Percentiles rank a stretch among this genome's conserved stretches.
Conservation (phyloP, 2,888 invertebrate species). For the Dynastes maya region DNA sequence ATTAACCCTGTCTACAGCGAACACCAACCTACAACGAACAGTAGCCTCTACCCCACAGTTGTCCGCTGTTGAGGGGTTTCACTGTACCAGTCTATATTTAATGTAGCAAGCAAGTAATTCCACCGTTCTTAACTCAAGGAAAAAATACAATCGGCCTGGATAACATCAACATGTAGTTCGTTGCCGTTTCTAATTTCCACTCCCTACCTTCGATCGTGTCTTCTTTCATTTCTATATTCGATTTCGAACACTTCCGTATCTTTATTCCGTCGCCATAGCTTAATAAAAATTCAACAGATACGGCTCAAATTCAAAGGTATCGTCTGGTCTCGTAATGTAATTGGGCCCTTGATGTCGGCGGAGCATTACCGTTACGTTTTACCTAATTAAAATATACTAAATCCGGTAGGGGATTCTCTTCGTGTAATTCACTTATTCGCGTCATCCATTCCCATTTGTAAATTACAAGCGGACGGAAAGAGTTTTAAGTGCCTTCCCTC, state of each 20-base stretch:
- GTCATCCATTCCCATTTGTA: slow-evolving; percentile 51
- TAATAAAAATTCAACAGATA: slow-evolving; percentile 48
- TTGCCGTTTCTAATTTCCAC: no score
- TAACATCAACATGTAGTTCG: no score
- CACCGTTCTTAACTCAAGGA: no score
- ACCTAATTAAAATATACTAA: slow-evolving; percentile 52
- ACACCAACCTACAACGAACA: no score
- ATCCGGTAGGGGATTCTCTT: slow-evolving; percentile 47
- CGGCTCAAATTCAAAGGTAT: slow-evolving; percentile 40
- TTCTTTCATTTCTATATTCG: background rate
- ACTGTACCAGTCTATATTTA: no score
- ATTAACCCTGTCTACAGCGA: no score
- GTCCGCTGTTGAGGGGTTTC: no score
- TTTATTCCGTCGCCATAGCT: slow-evolving; percentile 15
- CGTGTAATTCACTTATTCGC: slow-evolving; percentile 51
- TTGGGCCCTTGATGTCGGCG: slow-evolving; percentile 49
- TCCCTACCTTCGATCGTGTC: no score
- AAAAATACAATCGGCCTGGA: no score
- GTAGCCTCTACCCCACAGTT: no score
- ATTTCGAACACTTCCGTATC: background rate
- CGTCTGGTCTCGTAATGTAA: slow-evolving; percentile 48
- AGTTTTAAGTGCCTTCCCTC: slow-evolving; percentile 47
- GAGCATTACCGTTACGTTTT: slow-evolving; percentile 51
- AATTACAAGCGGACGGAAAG: slow-evolving; percentile 47
- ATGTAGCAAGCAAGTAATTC: no score